Base-by-base conservation (phyloP, 2,797 vertebrate species). In the Pangasius mekongensis region DNA sequence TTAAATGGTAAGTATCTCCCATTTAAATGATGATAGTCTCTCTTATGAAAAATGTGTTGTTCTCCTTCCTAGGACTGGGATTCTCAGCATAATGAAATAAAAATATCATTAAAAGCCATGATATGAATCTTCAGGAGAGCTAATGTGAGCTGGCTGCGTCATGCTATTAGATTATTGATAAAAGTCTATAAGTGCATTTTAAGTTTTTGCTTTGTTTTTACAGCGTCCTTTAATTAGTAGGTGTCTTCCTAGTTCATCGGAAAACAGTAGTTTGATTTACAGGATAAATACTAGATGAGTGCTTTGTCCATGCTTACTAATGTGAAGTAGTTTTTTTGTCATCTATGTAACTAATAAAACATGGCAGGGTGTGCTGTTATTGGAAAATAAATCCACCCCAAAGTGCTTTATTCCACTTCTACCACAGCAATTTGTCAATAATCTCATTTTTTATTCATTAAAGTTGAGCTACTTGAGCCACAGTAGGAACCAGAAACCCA, bases 81-180 rank as follows among this genome's bases (percentile, higher is more conserved):
- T 82, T 87, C n/a, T 83, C 58, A 60, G 67, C 78, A 74, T 83
- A 74, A 73, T 87, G 66, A 52, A 74, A 87, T 83, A 49, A 73
- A 49, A 62, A 30, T 47, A 30, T 83, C 27, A 73, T 87, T 43
- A 82, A 58, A 66, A 82, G 5, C 36, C 80, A 64, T 62, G 36
- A 62, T 82, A 82, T 43, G 13, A 62, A 62, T 82, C 84, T 86
- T 49, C 27, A 76, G 36, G 36, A 60, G 71, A 27, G 71, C 36
- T 86, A 30, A 60, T 49, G 62, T 20, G 43, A 67, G 24, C 47
- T 83, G 54, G 20, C 56, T 82, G 80, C 43, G 24, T 36, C 13
- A 36, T 80, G 39, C 60, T 49, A 47, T 47, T 83, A 47, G 39
- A 83, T 81, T 39, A 64, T 64, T 20, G 36, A 7, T 64, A 83